Percentiles rank a stretch among this genome's conserved stretches.
These are phyloP conservation scores for Bergia puertoricense DNA, from an alignment of 92 coral and sea anemone species.

Conservation along the genomic window DNA sequence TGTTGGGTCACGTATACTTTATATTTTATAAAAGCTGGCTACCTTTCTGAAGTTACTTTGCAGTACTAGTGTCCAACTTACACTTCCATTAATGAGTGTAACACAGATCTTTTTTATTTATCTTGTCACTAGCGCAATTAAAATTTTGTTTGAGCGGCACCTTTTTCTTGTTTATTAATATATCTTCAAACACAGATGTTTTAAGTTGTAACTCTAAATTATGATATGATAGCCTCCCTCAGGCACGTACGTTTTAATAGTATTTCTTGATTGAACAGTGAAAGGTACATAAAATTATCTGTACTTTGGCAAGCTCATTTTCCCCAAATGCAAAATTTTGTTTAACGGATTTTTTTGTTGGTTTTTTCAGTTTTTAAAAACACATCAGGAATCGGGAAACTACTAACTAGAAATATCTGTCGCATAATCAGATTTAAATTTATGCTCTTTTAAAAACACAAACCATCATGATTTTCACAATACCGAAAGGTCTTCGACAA, in stretches of 20 bases:
- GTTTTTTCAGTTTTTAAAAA: too few relatives aligned
- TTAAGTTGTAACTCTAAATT: too few relatives aligned
- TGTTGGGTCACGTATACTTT: background rate
- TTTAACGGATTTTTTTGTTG: background rate
- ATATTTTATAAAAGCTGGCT: background rate
- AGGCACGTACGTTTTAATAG: background rate
- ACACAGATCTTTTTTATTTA: too few relatives aligned
- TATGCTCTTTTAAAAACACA: background rate
- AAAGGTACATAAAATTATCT: too few relatives aligned
- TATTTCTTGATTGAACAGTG: background rate
- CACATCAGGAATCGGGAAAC: background rate
- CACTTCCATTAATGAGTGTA: too few relatives aligned
- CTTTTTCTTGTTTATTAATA: too few relatives aligned
- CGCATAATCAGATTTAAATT: background rate
- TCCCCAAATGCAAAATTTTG: background rate
- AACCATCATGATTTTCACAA: background rate
- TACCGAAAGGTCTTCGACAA: too few relatives aligned
- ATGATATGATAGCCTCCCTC: background rate
- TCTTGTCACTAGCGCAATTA: too few relatives aligned
- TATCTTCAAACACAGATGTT: background rate
- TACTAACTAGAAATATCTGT: background rate
- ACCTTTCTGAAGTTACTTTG: background rate
- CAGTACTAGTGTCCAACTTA: too few relatives aligned
- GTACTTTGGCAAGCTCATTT: background rate
- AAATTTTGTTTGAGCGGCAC: background rate